Evolutionary conservation across 1,140 invertebrate genomes (phyloP).

Genomic region (Anadara kagoshimensis): DNA sequence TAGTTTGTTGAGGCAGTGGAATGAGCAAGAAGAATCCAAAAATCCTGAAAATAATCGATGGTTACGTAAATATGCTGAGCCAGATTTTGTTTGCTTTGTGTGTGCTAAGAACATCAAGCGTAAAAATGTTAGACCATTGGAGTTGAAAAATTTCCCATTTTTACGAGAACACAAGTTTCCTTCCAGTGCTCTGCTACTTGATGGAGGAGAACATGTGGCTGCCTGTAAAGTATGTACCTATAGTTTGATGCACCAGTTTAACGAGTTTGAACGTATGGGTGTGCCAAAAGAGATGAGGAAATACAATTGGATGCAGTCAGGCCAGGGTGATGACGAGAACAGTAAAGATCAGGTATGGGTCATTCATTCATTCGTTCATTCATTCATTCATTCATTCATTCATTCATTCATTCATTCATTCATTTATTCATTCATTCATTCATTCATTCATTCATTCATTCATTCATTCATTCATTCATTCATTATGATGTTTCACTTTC

Average conservation of each 20-base stretch:
- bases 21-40: constrained; percentile 78
- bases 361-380: too few species aligned
- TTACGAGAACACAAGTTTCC: constrained; percentile 86
- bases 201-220: constrained; percentile 92
- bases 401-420: too few species aligned
- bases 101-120: constrained; percentile 92
- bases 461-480: too few species aligned
- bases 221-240: constrained; percentile 90
- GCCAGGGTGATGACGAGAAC: background rate
- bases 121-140: constrained; percentile 88
- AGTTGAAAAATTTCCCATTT: constrained; percentile 83
- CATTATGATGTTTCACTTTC: too few species aligned
- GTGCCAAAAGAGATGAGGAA: constrained; percentile 61
- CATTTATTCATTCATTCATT: too few species aligned
- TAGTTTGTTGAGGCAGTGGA: constrained; percentile 91
- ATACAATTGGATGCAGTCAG: constrained; percentile 60
- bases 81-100: constrained; percentile 94
- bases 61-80: constrained; percentile 87
- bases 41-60: constrained; percentile 73
- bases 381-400: too few species aligned
- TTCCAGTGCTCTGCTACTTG: constrained; percentile 86
- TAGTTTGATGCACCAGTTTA: constrained; percentile 61
- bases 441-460: too few species aligned
- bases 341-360: constrained; percentile 6
- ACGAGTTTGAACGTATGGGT: constrained; percentile 64